Conservation (phyloP, 2,797 vertebrate genomes). For the Ciconia nigra region DNA sequence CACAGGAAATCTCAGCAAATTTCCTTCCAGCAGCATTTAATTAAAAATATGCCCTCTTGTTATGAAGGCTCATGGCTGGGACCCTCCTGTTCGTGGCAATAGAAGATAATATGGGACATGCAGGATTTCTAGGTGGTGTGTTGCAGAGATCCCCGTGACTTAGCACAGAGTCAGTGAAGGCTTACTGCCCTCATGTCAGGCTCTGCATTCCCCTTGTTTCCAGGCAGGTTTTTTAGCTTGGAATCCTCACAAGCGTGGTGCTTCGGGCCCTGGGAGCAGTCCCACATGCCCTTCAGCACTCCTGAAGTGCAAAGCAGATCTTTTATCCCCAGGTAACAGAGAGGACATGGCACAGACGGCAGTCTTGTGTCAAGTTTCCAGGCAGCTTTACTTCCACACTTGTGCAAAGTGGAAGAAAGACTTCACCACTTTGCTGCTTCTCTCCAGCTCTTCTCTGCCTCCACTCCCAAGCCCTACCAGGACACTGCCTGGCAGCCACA, state of each 20-base stretch:
- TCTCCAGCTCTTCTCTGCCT: neutral
- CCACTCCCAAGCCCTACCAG: neutral
- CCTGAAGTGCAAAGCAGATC: neutral
- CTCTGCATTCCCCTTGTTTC: neutral
- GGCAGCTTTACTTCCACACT: neutral
- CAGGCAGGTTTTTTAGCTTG: neutral
- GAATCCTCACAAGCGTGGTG: rapidly evolving
- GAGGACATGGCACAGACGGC: neutral
- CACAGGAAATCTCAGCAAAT: neutral
- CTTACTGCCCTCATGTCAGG: neutral
- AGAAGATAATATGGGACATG: neutral
- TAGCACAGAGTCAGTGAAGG: neutral
- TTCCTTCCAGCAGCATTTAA: neutral
- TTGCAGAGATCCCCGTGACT: neutral
- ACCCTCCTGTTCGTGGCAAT: neutral
- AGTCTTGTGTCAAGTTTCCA: neutral
- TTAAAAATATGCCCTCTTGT: neutral
- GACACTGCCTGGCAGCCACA: neutral
- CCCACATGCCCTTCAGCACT: neutral
- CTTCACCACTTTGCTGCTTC: neutral
- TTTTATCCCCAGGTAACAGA: neutral
- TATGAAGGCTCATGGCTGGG: neutral
- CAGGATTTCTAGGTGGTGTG: neutral
- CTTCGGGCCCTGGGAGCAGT: neutral
- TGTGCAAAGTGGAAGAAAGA: neutral